Conservation (phyloP, 37 sponge, comb jelly and placozoan species). For the Agelas oroides region DNA sequence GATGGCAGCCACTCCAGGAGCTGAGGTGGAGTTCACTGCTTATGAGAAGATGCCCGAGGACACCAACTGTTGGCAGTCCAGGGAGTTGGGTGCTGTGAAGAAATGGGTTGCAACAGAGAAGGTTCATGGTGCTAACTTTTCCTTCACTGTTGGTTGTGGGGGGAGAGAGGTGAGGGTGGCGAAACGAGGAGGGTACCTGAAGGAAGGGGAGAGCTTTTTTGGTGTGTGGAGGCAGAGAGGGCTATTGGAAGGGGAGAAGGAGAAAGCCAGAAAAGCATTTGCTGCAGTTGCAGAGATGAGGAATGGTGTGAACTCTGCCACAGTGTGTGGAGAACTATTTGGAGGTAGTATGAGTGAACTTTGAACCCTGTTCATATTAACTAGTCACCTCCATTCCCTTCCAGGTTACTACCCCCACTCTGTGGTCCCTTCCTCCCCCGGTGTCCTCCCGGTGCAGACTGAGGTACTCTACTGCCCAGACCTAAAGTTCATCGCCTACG, state of each 20-base stretch:
- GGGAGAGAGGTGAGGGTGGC: constrained; percentile 19
- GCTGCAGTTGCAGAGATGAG: background rate
- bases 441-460: constrained; percentile 21
- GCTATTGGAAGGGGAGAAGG: constrained; percentile 5
- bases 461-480: constrained; percentile 61
- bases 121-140: constrained; percentile 70
- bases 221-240: constrained; percentile 20
- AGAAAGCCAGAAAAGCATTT: constrained; percentile 24
- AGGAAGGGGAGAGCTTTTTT: constrained; percentile 43
- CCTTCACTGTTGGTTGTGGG: constrained; percentile 19
- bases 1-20: too few relatives aligned
- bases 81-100: constrained; percentile 41
- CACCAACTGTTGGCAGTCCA: constrained; percentile 21
- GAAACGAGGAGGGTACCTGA: constrained; percentile 20
- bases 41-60: constrained; percentile 56
- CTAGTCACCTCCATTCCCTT: too few relatives aligned
- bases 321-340: constrained; percentile 65
- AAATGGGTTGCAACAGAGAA: constrained; percentile 64
- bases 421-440: background rate
- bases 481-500: constrained; percentile 38
- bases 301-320: background rate
- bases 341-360: constrained; percentile 35
- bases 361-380: too few relatives aligned
- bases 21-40: constrained; percentile 4
- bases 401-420: constrained; percentile 58